phyloP scores from a whole-genome alignment of 2,113 vertebrate species.

The Xiphorhynchus elegans region DNA sequence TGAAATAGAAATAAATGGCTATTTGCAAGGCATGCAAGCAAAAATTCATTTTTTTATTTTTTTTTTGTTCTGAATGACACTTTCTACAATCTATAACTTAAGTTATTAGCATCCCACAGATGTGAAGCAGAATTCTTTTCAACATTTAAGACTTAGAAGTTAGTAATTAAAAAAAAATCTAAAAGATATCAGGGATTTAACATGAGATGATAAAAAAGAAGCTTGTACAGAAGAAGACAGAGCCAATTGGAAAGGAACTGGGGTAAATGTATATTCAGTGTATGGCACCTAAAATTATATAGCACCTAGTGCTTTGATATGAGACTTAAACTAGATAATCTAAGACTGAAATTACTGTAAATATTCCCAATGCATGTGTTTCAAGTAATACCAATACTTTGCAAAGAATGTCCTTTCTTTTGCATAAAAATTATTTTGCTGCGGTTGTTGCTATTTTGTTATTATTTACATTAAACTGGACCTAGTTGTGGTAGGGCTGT shows the following conservation, averaged over 20 bases:
- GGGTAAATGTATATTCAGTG: not conserved
- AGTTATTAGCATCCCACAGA: not conserved
- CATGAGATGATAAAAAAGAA: not conserved
- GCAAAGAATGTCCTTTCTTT: not conserved
- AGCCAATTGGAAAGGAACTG: not conserved
- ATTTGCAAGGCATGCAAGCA: not conserved
- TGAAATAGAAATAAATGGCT: not conserved
- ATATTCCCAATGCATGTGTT: not conserved
- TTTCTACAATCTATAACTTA: not conserved
- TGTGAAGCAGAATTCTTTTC: not conserved
- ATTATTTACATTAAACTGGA: not conserved
- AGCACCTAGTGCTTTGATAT: not conserved
- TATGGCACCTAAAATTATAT: not conserved
- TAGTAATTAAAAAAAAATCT: not conserved
- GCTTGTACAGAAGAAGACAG: not conserved
- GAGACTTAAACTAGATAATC: not conserved
- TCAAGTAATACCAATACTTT: not conserved
- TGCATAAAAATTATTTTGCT: not conserved
- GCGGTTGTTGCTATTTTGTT: not conserved
- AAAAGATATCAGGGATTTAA: not conserved
- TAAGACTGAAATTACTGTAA: not conserved
- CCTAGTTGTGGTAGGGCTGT: not conserved
- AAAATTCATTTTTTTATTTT: not conserved
- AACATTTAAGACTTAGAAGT: not conserved
- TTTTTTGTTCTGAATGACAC: not conserved